A percentile compares a stretch with the other conserved stretches of the same genome.
These are phyloP conservation scores for Lasioglossum oenotherae DNA, from an alignment of 2,888 invertebrate genomes.

Conservation along the genomic window DNA sequence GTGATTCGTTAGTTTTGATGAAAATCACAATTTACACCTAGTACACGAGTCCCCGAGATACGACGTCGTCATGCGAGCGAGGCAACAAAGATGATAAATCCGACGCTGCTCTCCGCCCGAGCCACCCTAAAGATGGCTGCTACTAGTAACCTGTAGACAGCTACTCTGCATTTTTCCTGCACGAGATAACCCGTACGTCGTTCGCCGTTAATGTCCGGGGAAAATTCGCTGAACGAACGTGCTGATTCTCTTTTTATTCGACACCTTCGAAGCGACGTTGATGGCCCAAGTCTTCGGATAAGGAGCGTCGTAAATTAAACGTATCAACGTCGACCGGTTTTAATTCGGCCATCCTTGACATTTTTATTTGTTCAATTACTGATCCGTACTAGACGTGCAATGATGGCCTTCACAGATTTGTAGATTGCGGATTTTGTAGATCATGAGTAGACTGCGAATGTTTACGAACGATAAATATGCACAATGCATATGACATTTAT, in stretches of 20 bases:
- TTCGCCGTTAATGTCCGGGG: not conserved
- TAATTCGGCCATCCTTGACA: not conserved
- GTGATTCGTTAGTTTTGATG: conserved; percentile 5
- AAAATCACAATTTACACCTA: conserved; percentile 1
- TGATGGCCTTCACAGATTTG: too few relatives aligned
- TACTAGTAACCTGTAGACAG: not conserved
- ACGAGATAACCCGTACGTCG: not conserved
- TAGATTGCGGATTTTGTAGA: too few relatives aligned
- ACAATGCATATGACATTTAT: too few relatives aligned
- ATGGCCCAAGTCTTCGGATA: not conserved
- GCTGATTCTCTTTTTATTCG: not conserved
- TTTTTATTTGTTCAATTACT: not conserved
- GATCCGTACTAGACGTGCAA: not conserved
- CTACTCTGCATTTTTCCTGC: not conserved
- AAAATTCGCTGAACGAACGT: not conserved
- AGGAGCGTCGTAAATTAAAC: not conserved
- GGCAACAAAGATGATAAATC: not conserved
- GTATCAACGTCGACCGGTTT: not conserved
- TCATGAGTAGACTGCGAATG: too few relatives aligned
- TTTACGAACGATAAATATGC: too few relatives aligned
- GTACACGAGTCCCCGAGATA: not conserved
- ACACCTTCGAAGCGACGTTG: not conserved
- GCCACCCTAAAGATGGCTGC: not conserved
- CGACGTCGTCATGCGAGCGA: not conserved
- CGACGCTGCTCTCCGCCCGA: not conserved